These are phyloP conservation scores for Halichondria panicea DNA, from an alignment of 37 sponge, comb jelly and placozoan genomes.

Conservation along the genomic window DNA sequence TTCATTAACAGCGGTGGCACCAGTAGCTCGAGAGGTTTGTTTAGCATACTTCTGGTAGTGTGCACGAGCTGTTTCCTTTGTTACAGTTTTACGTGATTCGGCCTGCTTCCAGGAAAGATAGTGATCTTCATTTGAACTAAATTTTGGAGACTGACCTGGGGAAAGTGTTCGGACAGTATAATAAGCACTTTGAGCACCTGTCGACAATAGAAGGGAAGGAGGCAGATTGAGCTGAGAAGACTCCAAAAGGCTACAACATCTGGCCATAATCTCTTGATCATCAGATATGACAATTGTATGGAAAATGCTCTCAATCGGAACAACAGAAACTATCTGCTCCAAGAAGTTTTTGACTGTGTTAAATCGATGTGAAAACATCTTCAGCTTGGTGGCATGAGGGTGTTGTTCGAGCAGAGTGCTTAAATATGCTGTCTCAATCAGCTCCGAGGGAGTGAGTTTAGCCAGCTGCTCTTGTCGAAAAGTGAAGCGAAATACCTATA, in stretches of 20 bases:
- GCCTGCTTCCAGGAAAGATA: too few species aligned
- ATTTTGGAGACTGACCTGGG: too few species aligned
- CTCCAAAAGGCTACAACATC: slow-evolving; percentile 23
- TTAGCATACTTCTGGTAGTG: too few species aligned
- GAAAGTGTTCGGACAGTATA: too few species aligned
- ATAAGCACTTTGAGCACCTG: too few species aligned
- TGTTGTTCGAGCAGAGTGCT: slow-evolving; percentile 59
- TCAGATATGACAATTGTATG: slow-evolving; percentile 30
- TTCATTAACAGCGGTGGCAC: too few species aligned
- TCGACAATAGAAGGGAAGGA: slow-evolving; percentile 33
- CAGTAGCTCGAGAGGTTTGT: too few species aligned
- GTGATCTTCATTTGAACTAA: too few species aligned
- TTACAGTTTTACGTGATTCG: too few species aligned
- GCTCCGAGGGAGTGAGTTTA: slow-evolving; percentile 41
- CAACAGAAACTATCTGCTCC: slow-evolving; percentile 43
- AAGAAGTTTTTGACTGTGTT: slow-evolving; percentile 14
- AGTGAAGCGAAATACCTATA: slow-evolving; percentile 16
- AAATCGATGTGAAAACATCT: slow-evolving; percentile 34
- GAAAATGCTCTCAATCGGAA: slow-evolving; percentile 57
- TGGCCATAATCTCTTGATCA: neutral
- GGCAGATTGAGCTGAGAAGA: neutral
- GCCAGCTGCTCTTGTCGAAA: slow-evolving; percentile 61
- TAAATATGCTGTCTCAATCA: slow-evolving; percentile 44
- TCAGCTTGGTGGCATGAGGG: too few species aligned
- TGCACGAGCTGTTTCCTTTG: too few species aligned